Percentiles rank a stretch among this genome's conserved stretches.
phyloP scores from a whole-genome alignment of 2,113 vertebrate species.

The Oenanthe oenanthe region DNA sequence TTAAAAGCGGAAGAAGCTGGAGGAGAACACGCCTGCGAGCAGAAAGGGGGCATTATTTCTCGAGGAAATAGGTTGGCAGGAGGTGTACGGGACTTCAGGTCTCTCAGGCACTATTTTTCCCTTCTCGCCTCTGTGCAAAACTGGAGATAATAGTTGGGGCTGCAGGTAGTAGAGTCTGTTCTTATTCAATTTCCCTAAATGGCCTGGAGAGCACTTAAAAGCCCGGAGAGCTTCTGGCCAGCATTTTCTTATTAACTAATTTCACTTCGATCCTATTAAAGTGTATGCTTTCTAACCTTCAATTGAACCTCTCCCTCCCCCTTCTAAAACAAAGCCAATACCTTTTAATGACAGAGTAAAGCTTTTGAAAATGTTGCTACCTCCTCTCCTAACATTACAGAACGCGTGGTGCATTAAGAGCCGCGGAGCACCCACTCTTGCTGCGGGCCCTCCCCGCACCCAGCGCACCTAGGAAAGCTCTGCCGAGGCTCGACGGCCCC shows the following conservation, averaged over 20 bases:
- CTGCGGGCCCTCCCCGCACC: neutral
- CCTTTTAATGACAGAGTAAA: neutral
- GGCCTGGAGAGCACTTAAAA: conserved; percentile 72
- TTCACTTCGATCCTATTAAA: conserved; percentile 75
- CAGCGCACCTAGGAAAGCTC: neutral
- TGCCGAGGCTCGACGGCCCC: neutral
- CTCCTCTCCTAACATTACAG: neutral
- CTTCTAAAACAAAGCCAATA: conserved; percentile 52
- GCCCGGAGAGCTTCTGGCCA: conserved; percentile 62
- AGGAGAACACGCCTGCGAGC: neutral
- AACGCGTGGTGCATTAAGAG: neutral
- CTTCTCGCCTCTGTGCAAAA: conserved; percentile 24
- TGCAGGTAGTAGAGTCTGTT: conserved; percentile 50
- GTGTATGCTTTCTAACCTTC: conserved; percentile 69
- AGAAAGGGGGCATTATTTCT: conserved; percentile 23
- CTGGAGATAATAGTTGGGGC: conserved; percentile 41
- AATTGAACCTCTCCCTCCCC: conserved; percentile 52
- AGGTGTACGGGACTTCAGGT: conserved; percentile 4
- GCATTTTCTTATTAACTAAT: conserved; percentile 73
- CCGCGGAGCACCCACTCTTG: neutral
- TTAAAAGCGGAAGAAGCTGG: neutral
- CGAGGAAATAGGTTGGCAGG: conserved; percentile 2
- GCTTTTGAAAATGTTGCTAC: neutral
- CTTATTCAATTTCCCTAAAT: conserved; percentile 65
- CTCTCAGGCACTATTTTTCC: conserved; percentile 45